Evolutionary conservation across 64 coral and sea anemone species (phyloP).

Genomic region (Actinia tenebrosa): DNA sequence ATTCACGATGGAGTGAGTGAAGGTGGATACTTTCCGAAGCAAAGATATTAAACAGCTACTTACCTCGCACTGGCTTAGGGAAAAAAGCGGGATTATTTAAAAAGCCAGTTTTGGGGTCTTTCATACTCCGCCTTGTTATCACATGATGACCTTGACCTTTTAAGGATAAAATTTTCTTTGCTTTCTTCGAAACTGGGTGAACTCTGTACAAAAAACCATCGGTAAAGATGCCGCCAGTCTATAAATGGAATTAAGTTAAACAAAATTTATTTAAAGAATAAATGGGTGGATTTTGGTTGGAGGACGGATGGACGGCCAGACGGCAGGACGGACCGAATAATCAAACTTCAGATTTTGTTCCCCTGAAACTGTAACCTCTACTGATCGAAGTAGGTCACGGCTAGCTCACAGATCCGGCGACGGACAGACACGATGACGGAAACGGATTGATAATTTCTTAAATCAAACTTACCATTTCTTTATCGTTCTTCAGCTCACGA

Average conservation of each 20-base stretch:
- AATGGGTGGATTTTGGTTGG: neutral
- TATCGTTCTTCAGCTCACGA: slow-evolving; percentile 19
- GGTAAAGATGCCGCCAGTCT: neutral
- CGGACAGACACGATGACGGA: neutral
- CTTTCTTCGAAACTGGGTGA: neutral
- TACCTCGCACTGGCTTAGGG: neutral
- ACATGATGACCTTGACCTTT: slow-evolving; percentile 16
- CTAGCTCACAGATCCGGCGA: no score
- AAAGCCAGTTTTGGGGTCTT: neutral
- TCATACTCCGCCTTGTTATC: neutral
- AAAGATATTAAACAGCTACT: neutral
- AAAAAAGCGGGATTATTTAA: neutral
- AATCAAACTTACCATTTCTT: slow-evolving; percentile 15
- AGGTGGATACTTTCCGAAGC: no score
- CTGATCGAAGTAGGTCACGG: neutral
- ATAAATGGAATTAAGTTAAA: neutral
- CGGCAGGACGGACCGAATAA: no score
- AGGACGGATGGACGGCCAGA: no score
- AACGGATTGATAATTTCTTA: neutral
- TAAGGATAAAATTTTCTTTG: slow-evolving; percentile 4
- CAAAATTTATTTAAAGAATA: neutral
- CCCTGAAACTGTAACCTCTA: no score
- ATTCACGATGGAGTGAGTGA: no score
- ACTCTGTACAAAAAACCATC: neutral
- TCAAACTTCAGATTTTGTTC: no score